Evolutionary conservation across 2,888 invertebrate species (phyloP).

Genomic region (Eupeodes latifasciatus): DNA sequence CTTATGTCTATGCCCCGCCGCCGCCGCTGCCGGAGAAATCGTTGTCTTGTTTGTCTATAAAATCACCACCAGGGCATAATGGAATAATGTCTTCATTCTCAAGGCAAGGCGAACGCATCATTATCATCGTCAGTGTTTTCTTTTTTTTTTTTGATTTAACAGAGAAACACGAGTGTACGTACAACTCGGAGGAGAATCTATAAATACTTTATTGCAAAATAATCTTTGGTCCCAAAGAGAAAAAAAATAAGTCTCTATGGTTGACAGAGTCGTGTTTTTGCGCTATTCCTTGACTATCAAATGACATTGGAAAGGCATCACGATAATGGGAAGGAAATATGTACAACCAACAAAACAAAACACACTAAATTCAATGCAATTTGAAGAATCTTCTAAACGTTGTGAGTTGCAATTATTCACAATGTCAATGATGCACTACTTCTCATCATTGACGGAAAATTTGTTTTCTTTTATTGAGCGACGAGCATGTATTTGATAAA

Average conservation of each 20-base stretch:
- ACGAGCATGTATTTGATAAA: slow-evolving; percentile 49
- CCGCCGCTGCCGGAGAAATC: slow-evolving; percentile 36
- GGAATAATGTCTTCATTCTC: slow-evolving; percentile 64
- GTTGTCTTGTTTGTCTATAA: slow-evolving; percentile 15
- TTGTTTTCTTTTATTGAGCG: slow-evolving; percentile 42
- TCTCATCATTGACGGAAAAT: slow-evolving; percentile 52
- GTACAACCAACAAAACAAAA: slow-evolving; percentile 6
- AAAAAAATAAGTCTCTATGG: not conserved
- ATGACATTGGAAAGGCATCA: slow-evolving; percentile 70
- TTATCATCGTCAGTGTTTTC: slow-evolving; percentile 34
- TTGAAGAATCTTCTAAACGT: slow-evolving; percentile 41
- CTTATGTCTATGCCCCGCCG: not conserved
- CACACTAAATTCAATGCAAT: slow-evolving; percentile 15
- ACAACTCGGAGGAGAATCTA: slow-evolving; percentile 53
- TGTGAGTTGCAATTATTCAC: slow-evolving; percentile 48
- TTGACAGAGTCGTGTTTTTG: slow-evolving; percentile 26
- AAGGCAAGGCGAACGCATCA: slow-evolving; percentile 57
- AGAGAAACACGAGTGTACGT: slow-evolving; percentile 40
- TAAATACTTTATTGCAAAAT: slow-evolving; percentile 62
- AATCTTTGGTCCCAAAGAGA: slow-evolving; percentile 39
- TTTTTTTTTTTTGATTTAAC: slow-evolving; percentile 10
- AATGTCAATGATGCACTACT: slow-evolving; percentile 69
- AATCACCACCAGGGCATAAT: slow-evolving; percentile 22
- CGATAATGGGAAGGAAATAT: slow-evolving; percentile 24
- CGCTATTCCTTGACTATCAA: slow-evolving; percentile 66